These are phyloP conservation scores for Dione vanillae DNA, from an alignment of 2,888 invertebrate species.

Conservation along the genomic window DNA sequence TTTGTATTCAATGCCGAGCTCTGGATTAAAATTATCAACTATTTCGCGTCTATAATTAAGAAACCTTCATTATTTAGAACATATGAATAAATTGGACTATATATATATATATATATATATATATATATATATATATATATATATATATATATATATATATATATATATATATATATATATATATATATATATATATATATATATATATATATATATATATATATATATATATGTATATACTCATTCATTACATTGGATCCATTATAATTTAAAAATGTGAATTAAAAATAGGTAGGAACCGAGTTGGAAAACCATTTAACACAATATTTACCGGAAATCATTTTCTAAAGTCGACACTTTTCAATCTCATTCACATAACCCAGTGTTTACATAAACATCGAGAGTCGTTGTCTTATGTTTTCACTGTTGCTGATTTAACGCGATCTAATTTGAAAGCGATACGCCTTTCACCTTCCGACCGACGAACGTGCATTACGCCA, in stretches of 20 bases:
- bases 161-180: too few species aligned
- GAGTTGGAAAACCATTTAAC: background rate
- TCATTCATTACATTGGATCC: too few species aligned
- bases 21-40: constrained; percentile 43
- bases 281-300: background rate
- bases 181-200: too few species aligned
- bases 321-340: background rate
- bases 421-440: constrained; percentile 74
- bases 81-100: constrained; percentile 15
- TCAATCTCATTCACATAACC: constrained; percentile 29
- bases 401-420: constrained; percentile 59
- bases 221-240: too few species aligned
- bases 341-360: constrained; percentile 8
- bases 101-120: too few species aligned
- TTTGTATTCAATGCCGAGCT: constrained; percentile 42
- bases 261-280: too few species aligned
- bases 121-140: too few species aligned
- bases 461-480: constrained; percentile 81
- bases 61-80: constrained; percentile 37
- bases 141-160: too few species aligned
- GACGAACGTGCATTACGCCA: constrained; percentile 57
- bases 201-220: too few species aligned
- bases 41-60: constrained; percentile 40
- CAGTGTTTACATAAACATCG: constrained; percentile 48
- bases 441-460: constrained; percentile 83